Evolutionary conservation across 2,888 invertebrate genomes (phyloP), one percentile per base, ranked within the genome.

Genomic region (Pammene fasciana): DNA sequence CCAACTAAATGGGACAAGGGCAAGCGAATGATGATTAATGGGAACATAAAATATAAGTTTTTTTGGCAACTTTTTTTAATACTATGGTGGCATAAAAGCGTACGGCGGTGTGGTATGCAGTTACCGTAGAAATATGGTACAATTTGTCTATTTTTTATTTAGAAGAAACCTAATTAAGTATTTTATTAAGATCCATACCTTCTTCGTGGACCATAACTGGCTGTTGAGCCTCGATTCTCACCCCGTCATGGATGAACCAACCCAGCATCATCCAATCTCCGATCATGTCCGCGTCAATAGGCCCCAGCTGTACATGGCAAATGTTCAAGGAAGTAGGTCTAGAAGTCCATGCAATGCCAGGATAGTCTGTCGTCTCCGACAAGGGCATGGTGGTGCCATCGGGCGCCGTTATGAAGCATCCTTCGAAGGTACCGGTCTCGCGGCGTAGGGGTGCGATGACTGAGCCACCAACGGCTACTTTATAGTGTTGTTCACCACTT

Each of bases 331-430:
- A 52, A 14, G 11, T 71, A 0, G 71, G 0, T 14, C 71, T 57
- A 2, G 4, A 52, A 16, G 66, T 67, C 71, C 71, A 71, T 5
- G 26, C 18, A 52, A 71, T 46, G 9, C 67, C 71, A 2, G 67
- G 62, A n/a, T 71, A 71, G 48, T 67, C 14, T 0, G 67, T 67
- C 4, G 57, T 57, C 0, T 56, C 67, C 6, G 71, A 71, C 38
- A 71, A 13, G 34, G 71, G 71, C 36, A 71, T 34, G 41, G 67
- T 71, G 3, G 57, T 52, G 43, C 71, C 71, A n/a, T 67, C 64
- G 8, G 71, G 71, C 5, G 57, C 57, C 2, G 59, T 67, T 57
- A 71, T 67, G 64, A 67, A 71, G n/a, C 71, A 71, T 38, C 67
- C 71, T 41, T 71, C 67, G 54, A 62, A 67, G 6, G n/a, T 18